A percentile compares a stretch with the other conserved stretches of the same genome.
These are phyloP conservation scores for Lepus oiostolus DNA, from an alignment of 2,797 vertebrate genomes.

Conservation along the genomic window DNA sequence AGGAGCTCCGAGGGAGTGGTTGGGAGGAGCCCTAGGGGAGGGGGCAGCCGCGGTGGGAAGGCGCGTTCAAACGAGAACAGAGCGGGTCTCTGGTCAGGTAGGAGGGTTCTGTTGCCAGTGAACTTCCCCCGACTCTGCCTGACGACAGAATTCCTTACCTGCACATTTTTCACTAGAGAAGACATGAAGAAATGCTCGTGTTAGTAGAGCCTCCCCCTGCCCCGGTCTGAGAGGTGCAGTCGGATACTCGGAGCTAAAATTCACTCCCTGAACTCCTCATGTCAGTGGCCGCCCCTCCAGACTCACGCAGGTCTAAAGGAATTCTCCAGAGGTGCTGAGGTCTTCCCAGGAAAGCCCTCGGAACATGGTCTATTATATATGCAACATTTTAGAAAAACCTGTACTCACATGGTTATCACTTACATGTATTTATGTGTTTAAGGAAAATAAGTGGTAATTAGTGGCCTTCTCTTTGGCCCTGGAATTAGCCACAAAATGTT, in stretches of 20 bases:
- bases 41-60: not conserved
- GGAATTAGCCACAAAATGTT: conserved; percentile 5
- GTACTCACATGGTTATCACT: not conserved
- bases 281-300: not conserved
- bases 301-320: not conserved
- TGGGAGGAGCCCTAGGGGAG: not conserved
- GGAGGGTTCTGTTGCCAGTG: not conserved
- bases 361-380: not conserved
- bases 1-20: not conserved
- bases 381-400: conserved; percentile 16
- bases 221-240: not conserved
- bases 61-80: not conserved
- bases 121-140: not conserved
- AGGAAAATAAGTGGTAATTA: conserved; percentile 6
- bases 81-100: not conserved
- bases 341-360: conserved; percentile 27
- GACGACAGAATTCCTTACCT: not conserved
- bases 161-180: conserved; percentile 40
- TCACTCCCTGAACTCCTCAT: not conserved
- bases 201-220: not conserved
- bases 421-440: conserved; percentile 23
- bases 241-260: not conserved
- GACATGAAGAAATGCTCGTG: not conserved
- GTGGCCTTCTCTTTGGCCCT: not conserved
- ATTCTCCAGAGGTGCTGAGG: conserved; percentile 19